Evolutionary conservation across 2,797 vertebrate genomes (phyloP).

Genomic region (Limosa lapponica): DNA sequence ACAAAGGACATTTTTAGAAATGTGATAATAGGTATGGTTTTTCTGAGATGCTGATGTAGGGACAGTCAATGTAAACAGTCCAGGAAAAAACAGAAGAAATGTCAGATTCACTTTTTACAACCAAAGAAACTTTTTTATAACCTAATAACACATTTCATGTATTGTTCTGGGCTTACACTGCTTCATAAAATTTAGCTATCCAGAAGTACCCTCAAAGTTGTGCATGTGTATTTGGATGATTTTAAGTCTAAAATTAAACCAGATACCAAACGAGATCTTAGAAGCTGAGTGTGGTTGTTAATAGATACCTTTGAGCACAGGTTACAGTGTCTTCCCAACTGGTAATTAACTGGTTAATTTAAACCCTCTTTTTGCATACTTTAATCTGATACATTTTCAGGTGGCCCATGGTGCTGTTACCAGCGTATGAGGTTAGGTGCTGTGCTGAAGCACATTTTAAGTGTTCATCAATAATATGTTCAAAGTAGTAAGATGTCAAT

Average conservation of each 20-base stretch:
- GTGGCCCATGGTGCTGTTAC: neutral
- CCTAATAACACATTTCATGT: neutral
- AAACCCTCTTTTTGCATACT: neutral
- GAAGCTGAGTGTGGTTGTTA: neutral
- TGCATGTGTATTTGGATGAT: neutral
- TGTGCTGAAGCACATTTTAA: neutral
- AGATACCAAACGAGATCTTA: neutral
- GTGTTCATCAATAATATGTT: neutral
- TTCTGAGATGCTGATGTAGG: neutral
- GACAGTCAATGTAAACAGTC: neutral
- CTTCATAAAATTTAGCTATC: neutral
- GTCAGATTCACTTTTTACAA: neutral
- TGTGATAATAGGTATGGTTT: neutral
- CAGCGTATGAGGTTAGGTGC: fast-evolving
- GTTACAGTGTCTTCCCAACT: neutral
- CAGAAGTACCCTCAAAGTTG: neutral
- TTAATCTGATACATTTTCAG: neutral
- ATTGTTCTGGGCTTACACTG: neutral
- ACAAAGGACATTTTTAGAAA: neutral
- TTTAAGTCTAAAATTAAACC: neutral
- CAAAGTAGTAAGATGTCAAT: neutral
- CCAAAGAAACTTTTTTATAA: neutral
- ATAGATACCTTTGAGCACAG: neutral
- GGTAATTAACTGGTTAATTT: neutral
- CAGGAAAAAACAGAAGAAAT: neutral